Conservation (phyloP, 2,797 vertebrate genomes). For the Pipistrellus pygmaeus region DNA sequence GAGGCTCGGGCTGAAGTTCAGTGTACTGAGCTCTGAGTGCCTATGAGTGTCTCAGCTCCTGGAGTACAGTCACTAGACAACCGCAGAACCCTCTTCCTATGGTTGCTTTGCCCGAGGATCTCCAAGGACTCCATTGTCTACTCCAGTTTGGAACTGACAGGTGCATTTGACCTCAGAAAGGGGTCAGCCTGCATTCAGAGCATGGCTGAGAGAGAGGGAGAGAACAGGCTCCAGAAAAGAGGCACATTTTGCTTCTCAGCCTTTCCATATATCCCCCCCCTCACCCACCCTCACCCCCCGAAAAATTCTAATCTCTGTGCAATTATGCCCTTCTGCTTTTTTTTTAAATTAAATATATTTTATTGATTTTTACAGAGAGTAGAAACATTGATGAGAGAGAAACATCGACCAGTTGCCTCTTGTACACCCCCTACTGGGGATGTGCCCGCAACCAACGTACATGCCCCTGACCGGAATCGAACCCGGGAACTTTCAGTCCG, state of each 20-base stretch:
- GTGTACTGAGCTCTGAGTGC: constrained; percentile 38
- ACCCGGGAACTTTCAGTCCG: too few species aligned
- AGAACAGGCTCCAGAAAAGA: background rate
- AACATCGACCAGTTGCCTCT: too few species aligned
- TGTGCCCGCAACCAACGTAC: too few species aligned
- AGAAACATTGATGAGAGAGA: too few species aligned
- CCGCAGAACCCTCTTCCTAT: background rate
- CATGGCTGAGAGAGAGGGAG: background rate
- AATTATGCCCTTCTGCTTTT: background rate
- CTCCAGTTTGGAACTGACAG: background rate
- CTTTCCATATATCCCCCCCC: background rate
- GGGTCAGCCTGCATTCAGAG: background rate
- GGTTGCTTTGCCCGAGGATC: background rate
- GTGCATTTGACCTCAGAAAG: background rate
- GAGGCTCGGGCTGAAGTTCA: constrained; percentile 24
- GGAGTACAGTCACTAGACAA: background rate
- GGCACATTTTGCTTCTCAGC: background rate
- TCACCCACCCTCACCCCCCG: rapidly evolving
- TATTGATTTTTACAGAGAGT: too few species aligned
- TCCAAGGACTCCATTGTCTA: background rate
- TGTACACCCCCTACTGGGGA: too few species aligned
- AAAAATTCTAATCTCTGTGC: constrained; percentile 24
- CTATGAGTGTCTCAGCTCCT: background rate
- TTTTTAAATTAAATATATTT: too few species aligned
- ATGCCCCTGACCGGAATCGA: too few species aligned